These are phyloP conservation scores for Notarius lentiginosus DNA, from an alignment of 2,113 vertebrate species.

Conservation along the genomic window DNA sequence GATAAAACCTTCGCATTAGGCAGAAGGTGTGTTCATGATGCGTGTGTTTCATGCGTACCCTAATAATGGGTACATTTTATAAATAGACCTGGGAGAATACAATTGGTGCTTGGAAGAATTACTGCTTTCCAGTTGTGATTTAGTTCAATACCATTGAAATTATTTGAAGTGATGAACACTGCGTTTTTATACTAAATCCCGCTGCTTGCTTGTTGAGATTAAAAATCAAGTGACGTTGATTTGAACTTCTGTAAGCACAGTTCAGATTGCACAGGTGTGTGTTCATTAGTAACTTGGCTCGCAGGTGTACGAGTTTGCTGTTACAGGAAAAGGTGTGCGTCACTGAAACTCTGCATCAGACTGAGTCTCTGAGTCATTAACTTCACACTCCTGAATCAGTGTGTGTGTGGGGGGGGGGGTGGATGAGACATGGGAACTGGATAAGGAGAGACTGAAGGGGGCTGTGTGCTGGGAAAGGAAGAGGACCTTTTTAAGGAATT, in stretches of 20 bases:
- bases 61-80: not conserved
- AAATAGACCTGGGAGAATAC: not conserved
- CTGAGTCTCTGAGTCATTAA: slow-evolving; percentile 8
- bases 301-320: slow-evolving; percentile 24
- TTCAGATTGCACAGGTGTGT: slow-evolving; percentile 15
- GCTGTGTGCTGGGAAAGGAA: slow-evolving; percentile 52
- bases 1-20: slow-evolving; percentile 21
- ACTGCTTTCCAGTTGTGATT: not conserved
- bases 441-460: slow-evolving; percentile 44
- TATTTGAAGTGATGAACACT: not conserved
- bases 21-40: not conserved
- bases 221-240: not conserved
- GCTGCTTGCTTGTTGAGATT: not conserved
- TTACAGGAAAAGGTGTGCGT: slow-evolving; percentile 31
- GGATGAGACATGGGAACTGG: slow-evolving; percentile 12
- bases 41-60: not conserved
- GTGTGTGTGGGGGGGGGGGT: not conserved
- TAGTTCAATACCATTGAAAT: not conserved
- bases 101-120: not conserved
- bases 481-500: slow-evolving; percentile 57
- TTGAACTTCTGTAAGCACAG: not conserved
- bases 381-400: slow-evolving; percentile 34
- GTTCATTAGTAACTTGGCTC: slow-evolving; percentile 22
- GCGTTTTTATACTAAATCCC: not conserved
- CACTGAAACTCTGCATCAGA: slow-evolving; percentile 6